Evolutionary conservation across 35 echinoderm and acorn worm species (phyloP), one percentile per base, ranked within the genome.

Genomic region (Diadema setosum): DNA sequence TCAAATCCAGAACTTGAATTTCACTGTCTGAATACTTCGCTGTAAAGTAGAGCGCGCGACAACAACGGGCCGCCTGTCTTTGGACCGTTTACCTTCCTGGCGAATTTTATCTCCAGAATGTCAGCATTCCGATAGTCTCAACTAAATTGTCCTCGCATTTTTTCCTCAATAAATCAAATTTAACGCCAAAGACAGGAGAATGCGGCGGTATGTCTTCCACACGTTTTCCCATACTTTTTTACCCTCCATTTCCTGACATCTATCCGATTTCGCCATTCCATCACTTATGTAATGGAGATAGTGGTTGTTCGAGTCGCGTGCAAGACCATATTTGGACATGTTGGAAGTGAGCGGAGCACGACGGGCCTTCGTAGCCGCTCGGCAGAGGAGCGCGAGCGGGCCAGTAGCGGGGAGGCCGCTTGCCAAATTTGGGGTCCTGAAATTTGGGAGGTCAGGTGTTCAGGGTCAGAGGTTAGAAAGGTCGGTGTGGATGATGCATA

Each of bases 391-490:
- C 63, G 7, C 30, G 63, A 67, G 30, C 7, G 63, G 63, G 30
- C 14, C n/a, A 4, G 1, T 29, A 26, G 30, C 27, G 63, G 37
- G 63, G 63, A 67, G 63, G 63, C 37, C 21, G n/a, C 29, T 15
- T 27, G 63, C 63, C 63, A 67, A 67, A 67, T 67, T 67, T 67
- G 63, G 63, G 37, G 63, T 67, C 30, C 63, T 18, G 63, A 67
- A 67, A 67, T 67, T 67, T n/a, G 27, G 63, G 63, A n/a, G 63
- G 63, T 67, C 63, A 67, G 63, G 63, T 67, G 63, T 67, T 67
- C 8, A 21, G 63, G 63, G 63, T 67, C 63, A 67, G 5, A 67
- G 63, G 63, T 8, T 34, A 4, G 7, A 0, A 18, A 34, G 63
- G 20, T 67, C 63, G 37, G 63, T n/a, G 27, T 33, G 18, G 63